Evolutionary conservation across 1,140 invertebrate species (phyloP).

Genomic region (Nymphalis io): DNA sequence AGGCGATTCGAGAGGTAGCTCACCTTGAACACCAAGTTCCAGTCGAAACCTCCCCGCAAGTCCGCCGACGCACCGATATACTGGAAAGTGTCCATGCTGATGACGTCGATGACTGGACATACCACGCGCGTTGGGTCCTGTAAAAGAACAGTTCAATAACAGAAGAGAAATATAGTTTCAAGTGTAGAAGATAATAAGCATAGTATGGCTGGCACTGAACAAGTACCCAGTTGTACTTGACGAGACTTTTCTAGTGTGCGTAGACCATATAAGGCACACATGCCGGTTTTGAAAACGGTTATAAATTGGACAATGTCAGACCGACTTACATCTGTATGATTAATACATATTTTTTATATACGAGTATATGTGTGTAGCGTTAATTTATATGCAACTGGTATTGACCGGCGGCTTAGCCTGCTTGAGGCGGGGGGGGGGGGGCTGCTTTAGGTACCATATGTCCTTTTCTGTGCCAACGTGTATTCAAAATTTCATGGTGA

Average conservation of each 20-base stretch:
- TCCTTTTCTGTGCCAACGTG: too few relatives aligned
- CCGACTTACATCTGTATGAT: neutral
- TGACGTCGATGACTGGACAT: slow-evolving; percentile 98
- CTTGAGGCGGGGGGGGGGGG: too few relatives aligned
- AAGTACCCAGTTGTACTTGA: slow-evolving; percentile 6
- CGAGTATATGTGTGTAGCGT: neutral
- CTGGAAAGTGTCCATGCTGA: slow-evolving; percentile 98
- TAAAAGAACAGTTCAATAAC: slow-evolving; percentile 23
- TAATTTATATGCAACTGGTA: too few relatives aligned
- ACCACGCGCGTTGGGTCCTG: slow-evolving; percentile 94
- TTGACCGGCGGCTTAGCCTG: too few relatives aligned
- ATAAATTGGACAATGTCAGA: neutral
- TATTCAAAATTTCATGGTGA: too few relatives aligned
- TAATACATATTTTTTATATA: neutral
- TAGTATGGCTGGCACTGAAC: neutral
- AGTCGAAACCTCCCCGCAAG: slow-evolving; percentile 96
- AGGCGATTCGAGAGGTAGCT: slow-evolving; percentile 37
- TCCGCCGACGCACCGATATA: slow-evolving; percentile 96
- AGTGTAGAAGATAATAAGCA: too few relatives aligned
- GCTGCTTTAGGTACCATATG: too few relatives aligned
- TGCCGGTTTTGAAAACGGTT: too few relatives aligned
- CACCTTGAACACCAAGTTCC: slow-evolving; percentile 93
- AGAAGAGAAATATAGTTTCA: neutral
- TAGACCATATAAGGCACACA: neutral
- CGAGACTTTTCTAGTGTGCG: neutral